Conservation (phyloP, 2,888 invertebrate genomes). For the Eueremaeus valkanovi region DNA sequence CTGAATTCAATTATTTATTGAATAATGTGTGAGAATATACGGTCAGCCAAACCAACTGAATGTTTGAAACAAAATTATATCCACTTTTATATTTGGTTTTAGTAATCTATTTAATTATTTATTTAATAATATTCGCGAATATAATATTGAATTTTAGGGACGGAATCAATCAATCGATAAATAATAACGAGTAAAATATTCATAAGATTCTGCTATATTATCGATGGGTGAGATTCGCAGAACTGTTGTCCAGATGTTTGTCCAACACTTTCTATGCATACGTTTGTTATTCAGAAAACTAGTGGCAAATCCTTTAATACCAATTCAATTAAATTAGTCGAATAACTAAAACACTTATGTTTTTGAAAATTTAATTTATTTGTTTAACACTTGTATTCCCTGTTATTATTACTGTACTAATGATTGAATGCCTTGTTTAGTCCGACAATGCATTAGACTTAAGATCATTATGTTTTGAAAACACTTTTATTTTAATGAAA, state of each 20-base stretch:
- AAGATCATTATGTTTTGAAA: background rate
- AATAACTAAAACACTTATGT: background rate
- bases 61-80: no score
- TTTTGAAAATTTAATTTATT: background rate
- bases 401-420: no score
- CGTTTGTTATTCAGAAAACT: background rate
- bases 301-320: background rate
- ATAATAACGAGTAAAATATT: background rate
- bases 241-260: background rate
- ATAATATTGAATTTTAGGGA: background rate
- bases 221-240: background rate
- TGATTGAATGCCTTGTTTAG: background rate
- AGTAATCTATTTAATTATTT: no score
- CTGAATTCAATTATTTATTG: no score
- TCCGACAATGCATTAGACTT: background rate
- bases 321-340: background rate
- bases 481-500: conserved; percentile 10
- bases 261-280: background rate
- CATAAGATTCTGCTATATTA: background rate
- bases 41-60: no score
- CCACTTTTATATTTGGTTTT: no score
- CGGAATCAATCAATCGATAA: background rate
- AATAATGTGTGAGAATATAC: no score
- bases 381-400: background rate
- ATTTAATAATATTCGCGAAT: no score